Base-by-base conservation (phyloP, 2,113 vertebrate genomes). In the Planiliza haematocheilus region DNA sequence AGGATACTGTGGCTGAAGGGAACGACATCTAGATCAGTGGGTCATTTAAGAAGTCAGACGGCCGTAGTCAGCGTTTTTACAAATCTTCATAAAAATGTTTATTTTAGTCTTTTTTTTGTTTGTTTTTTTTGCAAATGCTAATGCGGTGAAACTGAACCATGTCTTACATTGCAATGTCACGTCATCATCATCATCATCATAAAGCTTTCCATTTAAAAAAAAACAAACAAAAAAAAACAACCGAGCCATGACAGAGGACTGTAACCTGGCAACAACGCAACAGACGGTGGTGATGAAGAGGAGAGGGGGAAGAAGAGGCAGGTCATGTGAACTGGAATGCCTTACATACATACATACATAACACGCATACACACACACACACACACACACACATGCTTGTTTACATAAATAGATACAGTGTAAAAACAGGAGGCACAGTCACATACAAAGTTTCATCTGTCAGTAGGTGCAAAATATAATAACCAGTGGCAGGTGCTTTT, bases 351-450 rank as follows among this genome's bases (percentile, higher is more conserved):
- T 10, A 39, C 72, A 45, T 46, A 67, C 46, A 42, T n/a, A n/a
- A n/a, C n/a, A n/a, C n/a, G n/a, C 7, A 76, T 7, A 67, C 13
- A 79, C 14, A 45, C 21, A 36, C 56, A 60, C 10, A 64, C 52
- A 72, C 43, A 70, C 69, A 83, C 18, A 79, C 66, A 67, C 46
- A 80, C 68, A 85, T 58, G 67, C 81, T 64, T 62, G 57, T 73
- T 77, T 61, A 84, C 82, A 90, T 89, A 92, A 92, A 91, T 84
- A 90, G 86, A 78, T 88, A 87, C 89, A 89, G 78, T 92, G 87
- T 91, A 85, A 79, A 87, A 89, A 92, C 83, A 90, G 85, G 85
- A 88, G 88, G 88, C 88, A 89, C 79, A 42, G 77, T 91, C 84
- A 92, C 85, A 74, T 64, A 85, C 56, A 84, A 86, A 86, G 76